Evolutionary conservation across 64 coral and sea anemone species (phyloP).

Genomic region (Trachythela sp.): DNA sequence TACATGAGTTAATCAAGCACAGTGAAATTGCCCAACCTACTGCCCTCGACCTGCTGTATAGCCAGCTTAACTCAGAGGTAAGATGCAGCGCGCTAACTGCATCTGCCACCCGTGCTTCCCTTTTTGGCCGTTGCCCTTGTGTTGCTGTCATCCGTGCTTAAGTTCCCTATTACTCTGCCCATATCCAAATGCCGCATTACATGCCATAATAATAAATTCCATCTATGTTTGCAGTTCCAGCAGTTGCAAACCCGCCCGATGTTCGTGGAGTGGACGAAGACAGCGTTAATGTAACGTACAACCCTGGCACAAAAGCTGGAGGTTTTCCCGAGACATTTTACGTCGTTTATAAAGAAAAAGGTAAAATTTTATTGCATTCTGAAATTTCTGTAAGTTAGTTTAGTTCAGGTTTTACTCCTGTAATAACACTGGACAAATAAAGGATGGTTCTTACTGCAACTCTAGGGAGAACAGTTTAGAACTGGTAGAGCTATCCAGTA

Average conservation of each 20-base stretch:
- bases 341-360: slow-evolving; percentile 17
- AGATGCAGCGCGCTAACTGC: too few relatives aligned
- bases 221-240: not conserved
- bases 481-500: too few relatives aligned
- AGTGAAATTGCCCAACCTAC: too few relatives aligned
- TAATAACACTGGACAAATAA: not conserved
- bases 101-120: too few relatives aligned
- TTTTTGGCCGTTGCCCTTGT: too few relatives aligned
- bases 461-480: not conserved
- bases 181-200: too few relatives aligned
- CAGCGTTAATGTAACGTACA: slow-evolving; percentile 7
- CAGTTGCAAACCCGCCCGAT: not conserved
- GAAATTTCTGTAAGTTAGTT: not conserved
- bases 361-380: not conserved
- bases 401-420: not conserved
- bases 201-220: not conserved
- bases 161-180: too few relatives aligned
- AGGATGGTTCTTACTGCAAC: not conserved
- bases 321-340: slow-evolving; percentile 11
- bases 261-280: not conserved
- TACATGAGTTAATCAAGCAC: too few relatives aligned
- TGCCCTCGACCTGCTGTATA: too few relatives aligned
- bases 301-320: not conserved
- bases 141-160: too few relatives aligned
- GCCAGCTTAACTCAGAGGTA: too few relatives aligned